Evolutionary conservation across 2,888 invertebrate species (phyloP).

Genomic region (Plagiodera versicolora): DNA sequence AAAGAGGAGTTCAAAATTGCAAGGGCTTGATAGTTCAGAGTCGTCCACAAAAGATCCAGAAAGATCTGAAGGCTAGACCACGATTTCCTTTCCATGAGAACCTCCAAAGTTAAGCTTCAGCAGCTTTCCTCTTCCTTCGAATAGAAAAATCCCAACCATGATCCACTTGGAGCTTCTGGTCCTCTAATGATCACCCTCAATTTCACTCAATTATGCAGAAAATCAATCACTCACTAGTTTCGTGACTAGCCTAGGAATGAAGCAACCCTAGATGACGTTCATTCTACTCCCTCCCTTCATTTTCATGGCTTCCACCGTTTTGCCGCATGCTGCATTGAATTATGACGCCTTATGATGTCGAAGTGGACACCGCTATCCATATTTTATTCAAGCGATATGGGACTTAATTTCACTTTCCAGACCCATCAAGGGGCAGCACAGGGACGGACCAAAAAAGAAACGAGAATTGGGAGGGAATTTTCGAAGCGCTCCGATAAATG

Average conservation of each 20-base stretch:
- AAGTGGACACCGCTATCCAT: slow-evolving; percentile 30
- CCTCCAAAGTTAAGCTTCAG: no score
- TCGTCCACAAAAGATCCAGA: no score
- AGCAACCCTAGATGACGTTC: slow-evolving; percentile 26
- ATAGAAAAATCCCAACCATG: no score
- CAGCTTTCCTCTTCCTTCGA: no score
- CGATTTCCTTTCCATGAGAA: no score
- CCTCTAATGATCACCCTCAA: no score
- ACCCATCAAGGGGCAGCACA: not conserved
- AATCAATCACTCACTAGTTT: slow-evolving; percentile 14
- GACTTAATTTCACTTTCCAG: slow-evolving; percentile 29
- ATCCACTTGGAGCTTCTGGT: no score
- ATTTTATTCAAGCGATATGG: slow-evolving; percentile 28
- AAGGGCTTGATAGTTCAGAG: no score
- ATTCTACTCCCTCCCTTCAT: not conserved
- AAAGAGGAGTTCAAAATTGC: no score
- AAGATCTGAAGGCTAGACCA: no score
- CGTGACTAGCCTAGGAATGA: slow-evolving; percentile 28
- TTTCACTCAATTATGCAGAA: slow-evolving; percentile 17
- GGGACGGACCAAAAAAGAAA: not conserved
- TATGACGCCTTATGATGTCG: slow-evolving; percentile 29
- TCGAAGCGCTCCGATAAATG: no score
- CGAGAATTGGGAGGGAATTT: no score
- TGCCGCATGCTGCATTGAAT: slow-evolving; percentile 17
- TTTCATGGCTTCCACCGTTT: slow-evolving; percentile 5